These are phyloP conservation scores for Dufourea novaeangliae DNA, from an alignment of 1,140 invertebrate genomes.

Conservation along the genomic window DNA sequence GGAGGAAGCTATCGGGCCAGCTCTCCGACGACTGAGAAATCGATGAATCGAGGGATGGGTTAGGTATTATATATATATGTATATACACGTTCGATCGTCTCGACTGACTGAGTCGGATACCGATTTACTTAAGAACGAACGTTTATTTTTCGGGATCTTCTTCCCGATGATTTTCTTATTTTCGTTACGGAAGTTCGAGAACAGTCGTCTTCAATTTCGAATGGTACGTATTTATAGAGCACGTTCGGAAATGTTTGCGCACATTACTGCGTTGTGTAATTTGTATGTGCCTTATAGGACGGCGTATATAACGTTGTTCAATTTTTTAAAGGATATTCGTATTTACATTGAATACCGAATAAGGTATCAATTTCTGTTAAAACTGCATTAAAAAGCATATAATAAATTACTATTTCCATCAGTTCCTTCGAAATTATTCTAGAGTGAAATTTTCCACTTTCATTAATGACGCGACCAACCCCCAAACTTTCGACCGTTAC, in stretches of 20 bases:
- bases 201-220: background rate
- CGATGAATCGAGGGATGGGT: constrained; percentile 21
- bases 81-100: background rate
- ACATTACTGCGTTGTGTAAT: too few relatives aligned
- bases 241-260: background rate
- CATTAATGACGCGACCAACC: too few relatives aligned
- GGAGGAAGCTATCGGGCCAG: background rate
- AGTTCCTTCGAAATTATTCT: too few relatives aligned
- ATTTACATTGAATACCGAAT: too few relatives aligned
- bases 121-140: constrained; percentile 39
- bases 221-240: constrained; percentile 7
- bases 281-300: too few relatives aligned
- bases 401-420: too few relatives aligned
- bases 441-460: too few relatives aligned
- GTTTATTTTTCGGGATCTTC: constrained; percentile 14
- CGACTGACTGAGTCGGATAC: background rate
- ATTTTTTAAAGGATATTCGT: too few relatives aligned
- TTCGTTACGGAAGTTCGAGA: background rate
- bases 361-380: too few relatives aligned
- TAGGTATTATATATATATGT: background rate
- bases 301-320: too few relatives aligned
- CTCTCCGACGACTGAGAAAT: constrained; percentile 14
- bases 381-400: too few relatives aligned
- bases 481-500: too few relatives aligned
- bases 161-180: background rate